Conservation (phyloP, 2,797 vertebrate species). For the Knipowitschia caucasica region DNA sequence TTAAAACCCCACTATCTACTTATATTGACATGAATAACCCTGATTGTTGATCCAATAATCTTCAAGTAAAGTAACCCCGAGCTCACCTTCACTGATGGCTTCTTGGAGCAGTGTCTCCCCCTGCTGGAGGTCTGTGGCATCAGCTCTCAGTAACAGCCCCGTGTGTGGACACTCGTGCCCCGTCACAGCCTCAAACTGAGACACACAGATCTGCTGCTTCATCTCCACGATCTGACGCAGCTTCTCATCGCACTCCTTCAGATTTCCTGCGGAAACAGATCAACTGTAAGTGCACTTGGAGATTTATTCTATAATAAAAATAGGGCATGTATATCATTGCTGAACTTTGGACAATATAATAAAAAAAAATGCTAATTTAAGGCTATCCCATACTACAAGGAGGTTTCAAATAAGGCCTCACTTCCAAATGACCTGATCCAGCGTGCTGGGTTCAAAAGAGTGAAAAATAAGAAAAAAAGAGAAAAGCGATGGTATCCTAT, state of each 20-base stretch:
- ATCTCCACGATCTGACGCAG: conserved; percentile 78
- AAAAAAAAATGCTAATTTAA: too few species aligned
- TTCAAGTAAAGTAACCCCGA: too few species aligned
- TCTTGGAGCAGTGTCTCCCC: conserved; percentile 78
- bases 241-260: conserved; percentile 75
- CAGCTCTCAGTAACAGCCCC: conserved; percentile 73
- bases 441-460: too few species aligned
- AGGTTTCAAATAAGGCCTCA: too few species aligned
- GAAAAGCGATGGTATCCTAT: too few species aligned
- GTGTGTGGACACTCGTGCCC: conserved; percentile 63
- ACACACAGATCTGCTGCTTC: conserved; percentile 83
- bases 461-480: too few species aligned
- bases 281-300: neutral
- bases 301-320: neutral
- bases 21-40: too few species aligned
- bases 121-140: conserved; percentile 75
- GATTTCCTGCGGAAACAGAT: conserved; percentile 60
- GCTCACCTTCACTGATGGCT: conserved; percentile 82
- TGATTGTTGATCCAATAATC: too few species aligned
- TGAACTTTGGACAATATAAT: too few species aligned
- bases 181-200: conserved; percentile 69
- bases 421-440: too few species aligned
- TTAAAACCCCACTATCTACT: neutral
- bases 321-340: too few species aligned
- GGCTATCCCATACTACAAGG: too few species aligned